These are phyloP conservation scores for Heterotilapia buettikoferi DNA, from an alignment of 2,113 vertebrate species.

Conservation along the genomic window DNA sequence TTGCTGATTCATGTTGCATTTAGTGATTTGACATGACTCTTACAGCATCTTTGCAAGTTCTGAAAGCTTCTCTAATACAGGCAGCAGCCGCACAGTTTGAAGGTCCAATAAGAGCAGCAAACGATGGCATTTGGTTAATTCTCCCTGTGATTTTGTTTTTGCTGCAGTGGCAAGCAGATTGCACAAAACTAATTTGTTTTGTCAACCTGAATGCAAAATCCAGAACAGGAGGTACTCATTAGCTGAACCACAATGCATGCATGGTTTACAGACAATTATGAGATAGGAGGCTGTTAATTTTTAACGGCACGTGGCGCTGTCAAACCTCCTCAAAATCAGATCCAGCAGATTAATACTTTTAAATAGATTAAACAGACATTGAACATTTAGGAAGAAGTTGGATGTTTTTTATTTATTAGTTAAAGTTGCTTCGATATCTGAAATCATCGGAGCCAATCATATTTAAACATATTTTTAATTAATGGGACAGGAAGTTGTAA, in stretches of 20 bases:
- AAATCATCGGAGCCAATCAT: accelerated
- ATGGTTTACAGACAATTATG: neutral
- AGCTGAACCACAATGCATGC: neutral
- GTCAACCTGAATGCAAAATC: neutral
- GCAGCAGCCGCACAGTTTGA: neutral
- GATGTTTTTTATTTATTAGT: neutral
- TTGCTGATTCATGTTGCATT: neutral
- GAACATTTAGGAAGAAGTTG: neutral
- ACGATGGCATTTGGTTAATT: neutral
- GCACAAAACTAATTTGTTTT: neutral
- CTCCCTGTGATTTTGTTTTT: accelerated
- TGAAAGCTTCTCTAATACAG: accelerated
- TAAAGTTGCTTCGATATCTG: neutral
- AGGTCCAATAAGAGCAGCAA: neutral
- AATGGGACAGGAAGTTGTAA: neutral
- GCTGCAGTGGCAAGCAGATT: neutral
- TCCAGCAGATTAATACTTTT: neutral
- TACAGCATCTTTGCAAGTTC: neutral
- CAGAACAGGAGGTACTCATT: neutral
- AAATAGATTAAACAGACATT: neutral
- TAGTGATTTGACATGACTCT: neutral
- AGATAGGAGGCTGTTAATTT: neutral
- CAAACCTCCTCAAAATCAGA: neutral
- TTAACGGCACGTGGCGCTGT: accelerated
- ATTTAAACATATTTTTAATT: neutral